Conservation (phyloP, 2,888 invertebrate genomes). For the Drosophila longiperda region DNA sequence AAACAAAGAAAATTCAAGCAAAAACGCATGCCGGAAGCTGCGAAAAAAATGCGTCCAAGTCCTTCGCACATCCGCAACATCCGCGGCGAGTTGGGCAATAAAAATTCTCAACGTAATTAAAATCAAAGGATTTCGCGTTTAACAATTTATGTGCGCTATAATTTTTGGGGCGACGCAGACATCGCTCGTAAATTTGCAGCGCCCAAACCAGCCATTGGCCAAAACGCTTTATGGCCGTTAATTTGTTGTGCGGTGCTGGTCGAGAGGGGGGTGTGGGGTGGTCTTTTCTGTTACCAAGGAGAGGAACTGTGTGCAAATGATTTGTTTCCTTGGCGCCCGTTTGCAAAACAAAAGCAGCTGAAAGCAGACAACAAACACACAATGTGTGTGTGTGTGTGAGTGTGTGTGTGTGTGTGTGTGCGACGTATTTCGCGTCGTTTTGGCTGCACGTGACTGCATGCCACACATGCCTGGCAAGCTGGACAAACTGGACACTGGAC, state of each 20-base stretch:
- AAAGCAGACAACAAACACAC: constrained; percentile 53
- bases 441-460: constrained; percentile 72
- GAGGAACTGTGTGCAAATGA: constrained; percentile 75
- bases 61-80: constrained; percentile 35
- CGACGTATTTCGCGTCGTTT: constrained; percentile 31
- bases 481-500: constrained; percentile 4
- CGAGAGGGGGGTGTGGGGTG: constrained; percentile 1
- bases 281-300: not conserved
- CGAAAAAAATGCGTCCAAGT: constrained; percentile 44
- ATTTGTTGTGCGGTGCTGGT: constrained; percentile 71
- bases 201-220: constrained; percentile 25
- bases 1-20: constrained; percentile 37
- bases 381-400: not conserved
- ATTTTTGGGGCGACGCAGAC: constrained; percentile 71
- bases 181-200: constrained; percentile 67
- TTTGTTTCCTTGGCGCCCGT: constrained; percentile 81
- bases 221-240: constrained; percentile 79
- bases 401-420: constrained; percentile 11
- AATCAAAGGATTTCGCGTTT: constrained; percentile 82
- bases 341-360: constrained; percentile 75
- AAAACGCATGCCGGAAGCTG: constrained; percentile 59
- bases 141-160: constrained; percentile 81
- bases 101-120: constrained; percentile 80
- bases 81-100: constrained; percentile 65
- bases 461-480: constrained; percentile 58